Percentiles rank a stretch among this genome's conserved stretches.
These are phyloP conservation scores for Vultur gryphus DNA, from an alignment of 2,797 vertebrate species.

Conservation along the genomic window DNA sequence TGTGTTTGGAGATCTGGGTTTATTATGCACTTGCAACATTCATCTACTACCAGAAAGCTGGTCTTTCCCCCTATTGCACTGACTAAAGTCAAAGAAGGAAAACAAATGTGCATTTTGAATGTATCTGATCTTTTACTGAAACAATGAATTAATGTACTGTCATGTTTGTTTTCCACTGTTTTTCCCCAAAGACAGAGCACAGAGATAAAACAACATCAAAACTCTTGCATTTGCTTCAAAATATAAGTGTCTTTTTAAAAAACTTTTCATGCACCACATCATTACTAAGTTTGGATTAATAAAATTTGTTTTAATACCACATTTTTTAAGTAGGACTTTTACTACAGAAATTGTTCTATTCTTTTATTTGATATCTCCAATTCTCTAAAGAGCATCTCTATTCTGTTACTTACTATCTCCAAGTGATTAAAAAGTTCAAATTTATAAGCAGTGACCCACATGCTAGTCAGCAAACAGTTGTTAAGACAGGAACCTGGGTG, in stretches of 20 bases:
- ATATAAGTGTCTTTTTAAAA: not conserved
- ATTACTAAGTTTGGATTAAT: not conserved
- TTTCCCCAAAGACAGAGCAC: slow-evolving; percentile 27
- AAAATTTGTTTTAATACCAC: not conserved
- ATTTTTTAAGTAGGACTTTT: not conserved
- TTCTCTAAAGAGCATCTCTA: not conserved
- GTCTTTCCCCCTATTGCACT: slow-evolving; percentile 1
- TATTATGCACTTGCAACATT: slow-evolving; percentile 53
- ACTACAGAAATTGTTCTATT: not conserved
- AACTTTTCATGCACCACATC: not conserved
- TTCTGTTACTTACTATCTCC: not conserved
- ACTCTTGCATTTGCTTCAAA: not conserved
- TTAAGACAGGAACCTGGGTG: not conserved
- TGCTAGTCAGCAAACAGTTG: not conserved
- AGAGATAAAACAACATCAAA: not conserved
- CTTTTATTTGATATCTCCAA: not conserved
- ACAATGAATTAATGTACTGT: slow-evolving; percentile 58
- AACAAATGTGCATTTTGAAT: slow-evolving; percentile 53
- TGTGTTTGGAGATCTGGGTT: slow-evolving; percentile 50
- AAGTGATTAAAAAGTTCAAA: not conserved
- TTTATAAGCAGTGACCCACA: not conserved
- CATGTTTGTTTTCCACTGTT: slow-evolving; percentile 40
- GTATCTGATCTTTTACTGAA: slow-evolving; percentile 52
- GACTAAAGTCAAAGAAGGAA: slow-evolving; percentile 30
- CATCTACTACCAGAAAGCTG: slow-evolving; percentile 33